Conservation (phyloP, 2,888 invertebrate genomes). For the Allygus modestus region DNA sequence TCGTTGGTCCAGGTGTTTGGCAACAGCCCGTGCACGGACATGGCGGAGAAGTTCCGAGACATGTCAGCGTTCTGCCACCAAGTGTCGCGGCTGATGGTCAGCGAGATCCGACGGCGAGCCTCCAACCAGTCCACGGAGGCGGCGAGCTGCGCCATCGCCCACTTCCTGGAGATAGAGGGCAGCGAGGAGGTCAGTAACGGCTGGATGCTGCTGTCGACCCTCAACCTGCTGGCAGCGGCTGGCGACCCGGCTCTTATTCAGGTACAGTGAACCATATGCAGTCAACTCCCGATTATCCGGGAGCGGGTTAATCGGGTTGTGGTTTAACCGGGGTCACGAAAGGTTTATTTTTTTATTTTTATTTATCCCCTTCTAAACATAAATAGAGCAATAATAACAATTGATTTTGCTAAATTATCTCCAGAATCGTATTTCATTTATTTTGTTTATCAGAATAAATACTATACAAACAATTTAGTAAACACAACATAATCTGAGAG, state of each 20-base stretch:
- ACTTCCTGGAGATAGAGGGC: slow-evolving; percentile 97
- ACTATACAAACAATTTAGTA: too few relatives aligned
- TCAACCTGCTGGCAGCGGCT: slow-evolving; percentile 95
- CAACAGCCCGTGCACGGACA: slow-evolving; percentile 94
- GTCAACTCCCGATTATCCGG: too few relatives aligned
- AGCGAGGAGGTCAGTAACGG: slow-evolving; percentile 97
- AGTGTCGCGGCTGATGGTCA: slow-evolving; percentile 96
- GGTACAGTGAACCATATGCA: too few relatives aligned
- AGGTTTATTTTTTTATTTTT: too few relatives aligned
- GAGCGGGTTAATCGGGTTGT: too few relatives aligned
- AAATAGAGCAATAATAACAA: too few relatives aligned
- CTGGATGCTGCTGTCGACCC: slow-evolving; percentile 95
- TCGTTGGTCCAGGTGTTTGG: slow-evolving; percentile 87
- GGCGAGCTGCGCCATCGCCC: slow-evolving; percentile 97
- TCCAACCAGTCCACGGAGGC: slow-evolving; percentile 97
- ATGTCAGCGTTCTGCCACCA: slow-evolving; percentile 96
- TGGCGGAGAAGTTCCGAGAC: slow-evolving; percentile 98
- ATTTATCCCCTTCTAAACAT: too few relatives aligned
- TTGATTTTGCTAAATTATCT: too few relatives aligned
- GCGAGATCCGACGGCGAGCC: slow-evolving; percentile 94
- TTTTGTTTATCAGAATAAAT: too few relatives aligned
- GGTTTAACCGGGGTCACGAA: too few relatives aligned
- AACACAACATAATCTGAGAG: too few relatives aligned
- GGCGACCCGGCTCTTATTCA: slow-evolving; percentile 94
- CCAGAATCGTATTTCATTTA: too few relatives aligned